Base-by-base conservation (phyloP, 1,140 invertebrate genomes). In the Wiebesia pumilae region DNA sequence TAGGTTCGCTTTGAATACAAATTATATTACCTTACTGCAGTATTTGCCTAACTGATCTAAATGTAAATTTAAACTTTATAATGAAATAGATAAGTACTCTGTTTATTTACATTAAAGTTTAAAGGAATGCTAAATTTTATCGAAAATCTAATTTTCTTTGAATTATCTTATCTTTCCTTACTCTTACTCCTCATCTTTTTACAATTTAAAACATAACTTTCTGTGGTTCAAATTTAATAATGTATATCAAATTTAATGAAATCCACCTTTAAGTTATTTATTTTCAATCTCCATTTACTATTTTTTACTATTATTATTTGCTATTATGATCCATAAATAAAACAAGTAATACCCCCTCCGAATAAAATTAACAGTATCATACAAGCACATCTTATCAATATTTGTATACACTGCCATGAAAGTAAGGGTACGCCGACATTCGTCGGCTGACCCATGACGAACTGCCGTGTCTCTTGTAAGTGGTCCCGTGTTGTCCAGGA, bases 401-500 rank as follows among this genome's bases (percentile, higher is more conserved):
- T 80, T 81, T 82, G 85, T 81, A 87, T 83, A 75, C 81, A 43
- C 35, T 16, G 12, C 40, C 71, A 86, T 73, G 0, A 35, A 43
- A 54, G 73, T 79, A 83, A 87, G 81, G 85, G 85, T 35, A 65
- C 14, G 62, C 62, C 80, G 81, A 73, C 81, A 67, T 58, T 58
- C 33, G 86, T 73, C 81, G 82, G 82, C 78, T n/a, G 82, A 90
- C 90, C 92, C 91, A 88, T 81, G 71, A 77, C 91, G 90, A 93
- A 92, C 89, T 92, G 91, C 92, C 91, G 91, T 94, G 94, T 94
- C 94, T 94, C 95, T 96, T 95, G 94, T 96, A 96, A 96, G 96
- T 96, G 95, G 95, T 95, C 95, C 92, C 95, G 95, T 95, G 96
- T 96, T 96, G 93, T 94, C 94, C 97, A 98, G 97, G 97, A 98